Conservation (phyloP, 1,140 invertebrate species). For the Drosophila guanche region DNA sequence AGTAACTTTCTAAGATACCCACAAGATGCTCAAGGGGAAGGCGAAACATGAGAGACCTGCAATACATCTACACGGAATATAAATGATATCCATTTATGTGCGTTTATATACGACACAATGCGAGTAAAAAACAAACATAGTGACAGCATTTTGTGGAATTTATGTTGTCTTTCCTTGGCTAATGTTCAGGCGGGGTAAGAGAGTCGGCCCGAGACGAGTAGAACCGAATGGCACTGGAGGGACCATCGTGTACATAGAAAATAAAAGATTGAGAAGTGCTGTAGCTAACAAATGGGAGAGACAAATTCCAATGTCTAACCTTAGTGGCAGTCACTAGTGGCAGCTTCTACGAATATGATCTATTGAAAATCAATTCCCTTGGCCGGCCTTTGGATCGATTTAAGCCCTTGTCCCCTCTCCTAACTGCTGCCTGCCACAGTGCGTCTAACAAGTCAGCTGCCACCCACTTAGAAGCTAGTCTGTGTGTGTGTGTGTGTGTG, state of each 20-base stretch:
- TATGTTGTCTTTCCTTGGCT: slow-evolving; percentile 27
- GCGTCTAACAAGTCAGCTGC: slow-evolving; percentile 33
- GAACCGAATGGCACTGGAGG: too few relatives aligned
- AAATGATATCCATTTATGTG: slow-evolving; percentile 18
- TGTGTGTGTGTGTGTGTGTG: too few relatives aligned
- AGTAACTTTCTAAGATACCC: neutral
- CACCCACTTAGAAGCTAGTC: slow-evolving; percentile 27
- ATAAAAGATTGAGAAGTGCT: neutral
- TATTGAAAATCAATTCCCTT: neutral
- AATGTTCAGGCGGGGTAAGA: slow-evolving; percentile 2
- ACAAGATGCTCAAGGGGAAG: slow-evolving; percentile 38
- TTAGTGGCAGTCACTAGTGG: too few relatives aligned
- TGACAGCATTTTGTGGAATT: slow-evolving; percentile 19
- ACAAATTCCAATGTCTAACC: neutral
- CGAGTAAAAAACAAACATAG: slow-evolving; percentile 33
- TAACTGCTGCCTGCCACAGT: neutral
- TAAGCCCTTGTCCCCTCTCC: neutral
- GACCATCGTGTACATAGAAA: slow-evolving; percentile 26
- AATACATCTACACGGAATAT: neutral
- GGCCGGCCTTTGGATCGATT: slow-evolving; percentile 1
- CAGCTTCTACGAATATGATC: neutral
- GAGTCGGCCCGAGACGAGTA: neutral
- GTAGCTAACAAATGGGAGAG: neutral
- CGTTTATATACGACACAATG: slow-evolving; percentile 3
- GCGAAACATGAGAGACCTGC: slow-evolving; percentile 1